Evolutionary conservation across 2,113 vertebrate species (phyloP).

Genomic region (Halichoerus grypus): DNA sequence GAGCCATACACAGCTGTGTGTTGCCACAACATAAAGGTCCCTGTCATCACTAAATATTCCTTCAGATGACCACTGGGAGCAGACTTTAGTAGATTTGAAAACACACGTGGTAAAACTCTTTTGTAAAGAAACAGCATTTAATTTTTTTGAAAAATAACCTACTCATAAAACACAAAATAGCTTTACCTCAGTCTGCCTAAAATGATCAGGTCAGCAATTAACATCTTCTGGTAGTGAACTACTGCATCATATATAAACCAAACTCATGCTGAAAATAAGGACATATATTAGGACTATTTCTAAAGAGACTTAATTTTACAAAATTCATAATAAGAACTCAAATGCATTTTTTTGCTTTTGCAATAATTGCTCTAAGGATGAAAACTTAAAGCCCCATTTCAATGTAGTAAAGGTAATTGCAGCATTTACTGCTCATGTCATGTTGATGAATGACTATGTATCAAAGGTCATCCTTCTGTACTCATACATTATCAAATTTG

Average conservation of each 20-base stretch:
- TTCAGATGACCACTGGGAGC: neutral
- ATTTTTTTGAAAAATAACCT: constrained; percentile 66
- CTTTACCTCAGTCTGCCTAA: neutral
- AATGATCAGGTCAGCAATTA: constrained; percentile 24
- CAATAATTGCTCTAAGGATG: constrained; percentile 87
- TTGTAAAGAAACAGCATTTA: constrained; percentile 54
- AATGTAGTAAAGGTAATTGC: constrained; percentile 92
- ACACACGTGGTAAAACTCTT: neutral
- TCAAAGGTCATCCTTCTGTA: constrained; percentile 97
- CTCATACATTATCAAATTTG: constrained; percentile 99
- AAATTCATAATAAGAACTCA: constrained; percentile 76
- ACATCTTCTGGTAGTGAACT: constrained; percentile 59
- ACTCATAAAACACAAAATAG: constrained; percentile 43
- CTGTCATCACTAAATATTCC: constrained; percentile 27
- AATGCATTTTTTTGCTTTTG: constrained; percentile 69
- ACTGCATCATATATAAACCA: constrained; percentile 54
- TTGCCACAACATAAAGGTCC: neutral
- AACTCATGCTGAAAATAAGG: constrained; percentile 58
- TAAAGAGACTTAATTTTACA: constrained; percentile 77
- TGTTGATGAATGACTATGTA: constrained; percentile 96
- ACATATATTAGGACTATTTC: constrained; percentile 73
- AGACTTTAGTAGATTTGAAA: constrained; percentile 6
- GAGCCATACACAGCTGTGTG: neutral
- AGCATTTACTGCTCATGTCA: constrained; percentile 95
- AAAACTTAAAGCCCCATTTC: constrained; percentile 86